These are phyloP conservation scores for Cottus gobio DNA, from an alignment of 2,113 vertebrate species.

Conservation along the genomic window DNA sequence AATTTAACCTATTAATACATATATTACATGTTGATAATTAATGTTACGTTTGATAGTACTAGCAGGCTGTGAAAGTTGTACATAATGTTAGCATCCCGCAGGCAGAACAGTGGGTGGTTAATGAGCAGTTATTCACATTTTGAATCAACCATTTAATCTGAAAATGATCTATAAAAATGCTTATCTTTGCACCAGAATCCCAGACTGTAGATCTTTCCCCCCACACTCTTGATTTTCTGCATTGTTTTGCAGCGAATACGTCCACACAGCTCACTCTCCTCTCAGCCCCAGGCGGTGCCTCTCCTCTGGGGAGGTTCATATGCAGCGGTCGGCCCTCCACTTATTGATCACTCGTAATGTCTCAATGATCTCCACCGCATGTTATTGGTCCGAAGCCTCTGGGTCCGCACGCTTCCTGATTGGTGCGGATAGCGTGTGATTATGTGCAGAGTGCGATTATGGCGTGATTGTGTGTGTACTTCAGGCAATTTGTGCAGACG, in stretches of 20 bases:
- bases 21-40: slow-evolving; percentile 1
- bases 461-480: slow-evolving; percentile 1
- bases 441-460: neutral
- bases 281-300: slow-evolving; percentile 65
- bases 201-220: neutral
- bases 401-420: slow-evolving; percentile 41
- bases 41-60: neutral
- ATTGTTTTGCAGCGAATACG: slow-evolving; percentile 18
- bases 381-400: slow-evolving; percentile 39
- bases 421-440: slow-evolving; percentile 23
- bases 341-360: slow-evolving; percentile 81
- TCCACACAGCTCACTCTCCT: slow-evolving; percentile 22
- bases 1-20: neutral
- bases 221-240: neutral
- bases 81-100: slow-evolving; percentile 9
- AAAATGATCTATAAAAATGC: slow-evolving; percentile 20
- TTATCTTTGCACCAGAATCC: neutral
- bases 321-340: slow-evolving; percentile 62
- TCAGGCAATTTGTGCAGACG: neutral
- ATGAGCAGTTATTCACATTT: slow-evolving; percentile 53
- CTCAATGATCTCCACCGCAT: slow-evolving; percentile 70
- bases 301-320: slow-evolving; percentile 72
- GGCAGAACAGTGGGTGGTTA: slow-evolving; percentile 45
- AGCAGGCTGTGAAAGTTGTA: slow-evolving; percentile 19
- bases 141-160: slow-evolving; percentile 46